Evolutionary conservation across 1,140 invertebrate species (phyloP), one percentile per base, ranked within the genome.

Genomic region (Orussus abietinus): DNA sequence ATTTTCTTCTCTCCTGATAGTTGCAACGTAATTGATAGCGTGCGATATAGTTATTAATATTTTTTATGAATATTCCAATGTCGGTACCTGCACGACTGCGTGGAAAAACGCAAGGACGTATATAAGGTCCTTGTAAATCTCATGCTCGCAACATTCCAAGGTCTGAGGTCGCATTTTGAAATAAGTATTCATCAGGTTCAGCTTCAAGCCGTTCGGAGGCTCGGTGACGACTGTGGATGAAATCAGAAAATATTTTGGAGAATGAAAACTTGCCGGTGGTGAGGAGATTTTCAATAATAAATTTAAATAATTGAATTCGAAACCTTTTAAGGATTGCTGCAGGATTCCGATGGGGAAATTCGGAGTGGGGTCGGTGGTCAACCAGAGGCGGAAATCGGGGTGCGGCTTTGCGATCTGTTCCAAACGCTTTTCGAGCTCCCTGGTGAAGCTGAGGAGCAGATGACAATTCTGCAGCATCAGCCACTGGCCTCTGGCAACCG

Each of bases 381-480:
- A 69, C 91, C 91, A 96, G 1, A 96, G 71, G n/a, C 92, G 73
- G 66, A 94, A 95, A 64, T 93, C 87, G 0, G 87, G 84, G 76
- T 95, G 88, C 1, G 88, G 86, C 53, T 84, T 85, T 29, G 71
- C 78, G 38, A 90, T 77, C 51, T 82, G 77, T 50, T 92, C 89
- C 26, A 95, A 64, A 45, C 83, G 75, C 59, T 92, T 92, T 64
- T 94, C 90, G 30, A 95, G 66, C 29, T 83, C 79, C 15, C 78
- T 78, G 0, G 91, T 77, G 73, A 92, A 94, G n/a, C 75, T 74
- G 0, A 91, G 73, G 5, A 92, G 64, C 37, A 94, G 74, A 63
- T 96, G 91, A 49, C 91, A 93, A 64, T 94, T 94, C 73, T 93
- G 90, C 15, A 92, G 73, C 77, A 93, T 88, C 12, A 95, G 63